Percentiles rank a stretch among this genome's conserved stretches.
phyloP scores from a whole-genome alignment of 2,888 invertebrate species.

The Xanthia togata region DNA sequence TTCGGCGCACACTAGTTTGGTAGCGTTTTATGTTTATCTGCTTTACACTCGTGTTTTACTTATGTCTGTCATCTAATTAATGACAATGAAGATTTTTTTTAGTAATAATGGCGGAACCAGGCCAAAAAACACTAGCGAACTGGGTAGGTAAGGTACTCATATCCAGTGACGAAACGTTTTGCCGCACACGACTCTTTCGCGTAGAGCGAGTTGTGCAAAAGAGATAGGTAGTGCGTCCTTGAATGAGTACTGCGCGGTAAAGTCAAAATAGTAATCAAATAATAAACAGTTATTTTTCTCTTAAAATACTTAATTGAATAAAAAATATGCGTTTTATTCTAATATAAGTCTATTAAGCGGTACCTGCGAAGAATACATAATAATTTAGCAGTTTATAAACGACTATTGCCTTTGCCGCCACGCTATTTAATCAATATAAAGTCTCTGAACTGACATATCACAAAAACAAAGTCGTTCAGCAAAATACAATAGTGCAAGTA shows the following conservation, averaged over 20 bases:
- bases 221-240: conserved; percentile 80
- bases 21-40: conserved; percentile 34
- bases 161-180: conserved; percentile 86
- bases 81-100: conserved; percentile 77
- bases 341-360: background rate
- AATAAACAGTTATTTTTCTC: conserved; percentile 17
- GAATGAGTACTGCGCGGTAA: conserved; percentile 87
- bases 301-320: background rate
- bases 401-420: conserved; percentile 69
- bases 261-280: conserved; percentile 80
- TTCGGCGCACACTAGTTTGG: conserved; percentile 63
- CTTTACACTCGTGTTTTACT: conserved; percentile 38
- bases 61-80: conserved; percentile 66
- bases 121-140: conserved; percentile 84
- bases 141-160: conserved; percentile 80
- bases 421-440: conserved; percentile 64
- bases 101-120: conserved; percentile 88
- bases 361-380: background rate
- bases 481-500: background rate
- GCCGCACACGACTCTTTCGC: conserved; percentile 77
- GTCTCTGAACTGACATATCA: conserved; percentile 1
- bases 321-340: background rate
- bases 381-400: conserved; percentile 53
- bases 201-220: conserved; percentile 75
- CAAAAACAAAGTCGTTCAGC: background rate